phyloP scores from a whole-genome alignment of 2,888 invertebrate genomes.

The Tenthredo scrophulariae region DNA sequence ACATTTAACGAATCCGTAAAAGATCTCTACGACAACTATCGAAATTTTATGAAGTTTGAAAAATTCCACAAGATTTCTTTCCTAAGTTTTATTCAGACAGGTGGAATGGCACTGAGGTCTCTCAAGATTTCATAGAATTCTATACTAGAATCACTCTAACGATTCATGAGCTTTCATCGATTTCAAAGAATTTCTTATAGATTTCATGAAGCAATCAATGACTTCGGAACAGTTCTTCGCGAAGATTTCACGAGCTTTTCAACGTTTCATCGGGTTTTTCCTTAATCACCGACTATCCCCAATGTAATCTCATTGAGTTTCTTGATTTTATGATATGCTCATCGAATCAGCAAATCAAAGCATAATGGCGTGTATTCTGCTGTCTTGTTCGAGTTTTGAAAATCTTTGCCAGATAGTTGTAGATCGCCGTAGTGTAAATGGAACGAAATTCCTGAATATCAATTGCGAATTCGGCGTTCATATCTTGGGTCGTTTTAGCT shows the following conservation, averaged over 20 bases:
- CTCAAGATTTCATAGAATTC: not conserved
- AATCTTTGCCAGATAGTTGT: not conserved
- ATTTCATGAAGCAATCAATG: not conserved
- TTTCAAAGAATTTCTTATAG: not conserved
- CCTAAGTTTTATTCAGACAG: not conserved
- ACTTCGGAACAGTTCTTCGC: not conserved
- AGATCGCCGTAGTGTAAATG: not conserved
- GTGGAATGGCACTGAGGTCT: not conserved
- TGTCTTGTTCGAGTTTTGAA: not conserved
- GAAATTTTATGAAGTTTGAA: not conserved
- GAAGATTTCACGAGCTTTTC: not conserved
- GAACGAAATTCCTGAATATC: slow-evolving; percentile 9
- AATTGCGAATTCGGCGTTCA: not conserved
- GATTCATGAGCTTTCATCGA: not conserved
- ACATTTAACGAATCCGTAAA: not conserved
- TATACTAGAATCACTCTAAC: not conserved
- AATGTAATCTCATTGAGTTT: not conserved
- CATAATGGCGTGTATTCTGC: not conserved
- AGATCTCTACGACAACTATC: not conserved
- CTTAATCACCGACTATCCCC: not conserved
- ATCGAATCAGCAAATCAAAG: not conserved
- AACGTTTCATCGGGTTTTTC: not conserved
- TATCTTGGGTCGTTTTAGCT: slow-evolving; percentile 4
- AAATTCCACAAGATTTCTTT: not conserved
- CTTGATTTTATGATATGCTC: not conserved